Evolutionary conservation across 1,140 invertebrate genomes (phyloP).

Genomic region (Drosophila bipectinata): DNA sequence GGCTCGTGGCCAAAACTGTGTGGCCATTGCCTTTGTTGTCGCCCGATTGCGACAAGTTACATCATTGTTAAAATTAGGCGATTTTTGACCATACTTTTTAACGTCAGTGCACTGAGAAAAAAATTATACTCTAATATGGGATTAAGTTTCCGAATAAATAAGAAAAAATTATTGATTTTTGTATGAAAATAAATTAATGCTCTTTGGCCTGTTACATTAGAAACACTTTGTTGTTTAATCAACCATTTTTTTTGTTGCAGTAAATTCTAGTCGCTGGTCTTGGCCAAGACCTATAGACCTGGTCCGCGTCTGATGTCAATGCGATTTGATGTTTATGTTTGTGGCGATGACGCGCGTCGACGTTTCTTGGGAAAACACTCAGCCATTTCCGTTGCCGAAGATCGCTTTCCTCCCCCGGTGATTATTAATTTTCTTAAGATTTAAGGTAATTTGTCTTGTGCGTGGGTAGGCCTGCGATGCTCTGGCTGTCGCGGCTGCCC

Average conservation of each 20-base stretch:
- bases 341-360: conserved; percentile 54
- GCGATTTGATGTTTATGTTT: conserved; percentile 43
- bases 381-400: conserved; percentile 63
- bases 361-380: conserved; percentile 66
- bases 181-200: neutral
- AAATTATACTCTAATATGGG: neutral
- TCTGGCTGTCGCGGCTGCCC: conserved; percentile 3
- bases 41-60: conserved; percentile 75
- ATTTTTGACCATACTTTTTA: conserved; percentile 45
- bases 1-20: conserved; percentile 68
- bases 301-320: conserved; percentile 30
- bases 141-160: neutral
- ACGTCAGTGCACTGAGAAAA: conserved; percentile 25
- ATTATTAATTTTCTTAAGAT: conserved; percentile 65
- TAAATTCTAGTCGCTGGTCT: neutral
- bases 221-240: neutral
- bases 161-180: neutral
- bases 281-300: conserved; percentile 37
- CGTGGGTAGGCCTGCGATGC: conserved; percentile 27
- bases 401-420: conserved; percentile 36
- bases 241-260: neutral
- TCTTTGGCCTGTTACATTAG: no score
- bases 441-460: conserved; percentile 68
- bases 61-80: conserved; percentile 83
- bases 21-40: conserved; percentile 43